Evolutionary conservation across 2,113 vertebrate species (phyloP), one percentile per base, ranked within the genome.

Genomic region (Siphamia tubifer): DNA sequence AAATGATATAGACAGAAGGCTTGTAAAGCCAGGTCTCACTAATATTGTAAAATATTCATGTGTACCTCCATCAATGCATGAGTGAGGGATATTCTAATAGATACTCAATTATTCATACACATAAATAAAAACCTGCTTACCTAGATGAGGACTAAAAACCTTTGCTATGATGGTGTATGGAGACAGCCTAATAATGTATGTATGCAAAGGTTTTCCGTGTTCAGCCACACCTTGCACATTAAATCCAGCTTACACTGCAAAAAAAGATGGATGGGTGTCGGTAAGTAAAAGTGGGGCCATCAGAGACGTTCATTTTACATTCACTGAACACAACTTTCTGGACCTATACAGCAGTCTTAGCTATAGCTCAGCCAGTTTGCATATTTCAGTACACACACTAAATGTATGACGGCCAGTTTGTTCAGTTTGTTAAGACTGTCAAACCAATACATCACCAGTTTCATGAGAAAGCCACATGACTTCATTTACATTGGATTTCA

Each of bases 21-120:
- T 90, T 84, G 86, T 90, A 88, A 87, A 87, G 81, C 79, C 86
- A 84, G 87, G 85, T 90, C 86, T 89, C 65, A 76, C 87, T 90
- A 89, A 90, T 88, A 87, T 74, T 77, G 58, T 93, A 8, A 92
- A 92, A 92, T 93, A 93, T 92, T 92, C 65, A 93, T 92, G 91
- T 56, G 44, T 49, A 54, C 68, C 68, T 91, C 91, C 92, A 92
- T 91, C 87, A 87, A 75, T 88, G 85, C 69, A 84, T 84, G 85
- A 87, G 44, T 78, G 79, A 85, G 78, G 54, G 63, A 82, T 82
- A 88, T 92, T 92, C 87, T 90, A 92, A 92, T 89, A 91, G 73
- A 85, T 66, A 56, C 62, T 93, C 52, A 87, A 93, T 93, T 91
- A 93, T 93, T 93, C 67, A 93, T 85, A 73, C 23, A 74, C 87